Conservation (phyloP, 2,797 vertebrate genomes). For the Pipistrellus pygmaeus region DNA sequence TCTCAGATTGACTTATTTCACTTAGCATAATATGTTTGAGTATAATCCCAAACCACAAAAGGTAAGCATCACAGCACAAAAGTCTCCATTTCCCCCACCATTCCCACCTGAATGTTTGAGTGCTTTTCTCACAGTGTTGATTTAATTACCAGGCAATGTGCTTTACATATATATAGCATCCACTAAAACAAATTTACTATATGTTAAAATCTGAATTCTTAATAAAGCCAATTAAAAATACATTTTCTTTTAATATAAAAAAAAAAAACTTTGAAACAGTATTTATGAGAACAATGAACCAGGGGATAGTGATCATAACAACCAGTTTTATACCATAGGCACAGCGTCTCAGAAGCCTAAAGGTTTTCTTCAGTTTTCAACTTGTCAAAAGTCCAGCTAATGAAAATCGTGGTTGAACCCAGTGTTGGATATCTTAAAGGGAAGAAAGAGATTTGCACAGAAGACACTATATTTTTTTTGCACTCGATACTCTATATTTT, state of each 20-base stretch:
- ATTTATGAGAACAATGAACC: background rate
- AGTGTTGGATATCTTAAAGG: constrained; percentile 29
- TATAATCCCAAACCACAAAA: constrained; percentile 17
- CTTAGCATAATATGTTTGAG: background rate
- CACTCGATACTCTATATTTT: constrained; percentile 43
- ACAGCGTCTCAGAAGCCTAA: background rate
- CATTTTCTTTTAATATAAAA: constrained; percentile 34
- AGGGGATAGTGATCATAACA: background rate
- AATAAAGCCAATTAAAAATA: constrained; percentile 1
- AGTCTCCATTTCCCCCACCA: background rate
- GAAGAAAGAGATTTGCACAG: background rate
- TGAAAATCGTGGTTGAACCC: constrained; percentile 47
- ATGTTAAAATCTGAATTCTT: background rate
- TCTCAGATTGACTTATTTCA: too few species aligned
- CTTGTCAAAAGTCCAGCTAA: constrained; percentile 56
- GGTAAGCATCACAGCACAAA: background rate
- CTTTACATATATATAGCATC: background rate
- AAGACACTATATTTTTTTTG: background rate
- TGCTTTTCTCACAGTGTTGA: constrained; percentile 2
- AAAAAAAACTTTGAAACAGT: background rate
- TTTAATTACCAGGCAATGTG: background rate
- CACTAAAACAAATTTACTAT: background rate
- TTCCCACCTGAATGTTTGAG: background rate
- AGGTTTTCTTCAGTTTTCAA: constrained; percentile 35
- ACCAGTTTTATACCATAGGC: background rate